Evolutionary conservation across 1,140 invertebrate genomes (phyloP).

Genomic region (Brachionus koreanus): DNA sequence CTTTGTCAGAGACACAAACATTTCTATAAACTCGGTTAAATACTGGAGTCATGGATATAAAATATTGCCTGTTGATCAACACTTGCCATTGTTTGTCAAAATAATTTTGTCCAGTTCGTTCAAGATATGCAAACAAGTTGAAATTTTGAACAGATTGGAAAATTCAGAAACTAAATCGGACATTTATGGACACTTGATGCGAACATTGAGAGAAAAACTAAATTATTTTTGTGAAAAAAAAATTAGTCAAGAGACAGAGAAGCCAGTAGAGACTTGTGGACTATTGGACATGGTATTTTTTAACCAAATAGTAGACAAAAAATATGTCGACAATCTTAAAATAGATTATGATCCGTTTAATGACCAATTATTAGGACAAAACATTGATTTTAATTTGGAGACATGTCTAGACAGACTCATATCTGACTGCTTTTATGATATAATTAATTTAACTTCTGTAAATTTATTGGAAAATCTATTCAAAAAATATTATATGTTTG

Average conservation of each 20-base stretch:
- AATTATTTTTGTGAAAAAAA: not conserved
- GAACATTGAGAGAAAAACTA: not conserved
- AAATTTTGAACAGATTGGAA: constrained; percentile 15
- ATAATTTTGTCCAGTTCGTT: constrained; percentile 33
- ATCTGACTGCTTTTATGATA: not conserved
- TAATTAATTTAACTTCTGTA: not conserved
- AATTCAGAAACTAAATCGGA: not conserved
- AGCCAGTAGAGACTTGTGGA: not conserved
- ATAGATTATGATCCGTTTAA: not conserved
- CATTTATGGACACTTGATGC: not conserved
- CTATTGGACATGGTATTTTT: not conserved
- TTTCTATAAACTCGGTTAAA: not conserved
- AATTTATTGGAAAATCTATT: constrained; percentile 26
- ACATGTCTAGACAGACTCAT: not conserved
- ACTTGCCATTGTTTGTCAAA: not conserved
- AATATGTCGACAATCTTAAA: not conserved
- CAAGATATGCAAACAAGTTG: constrained; percentile 37
- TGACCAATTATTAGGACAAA: not conserved
- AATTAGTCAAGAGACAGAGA: not conserved
- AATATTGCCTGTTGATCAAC: not conserved
- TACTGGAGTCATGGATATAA: constrained; percentile 28
- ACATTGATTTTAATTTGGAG: constrained; percentile 13
- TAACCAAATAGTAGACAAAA: not conserved
- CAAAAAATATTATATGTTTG: constrained; percentile 23
- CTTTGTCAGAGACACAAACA: not conserved